These are phyloP conservation scores for Myanophis thanlyinensis DNA, from an alignment of 2,113 vertebrate species.

Conservation along the genomic window DNA sequence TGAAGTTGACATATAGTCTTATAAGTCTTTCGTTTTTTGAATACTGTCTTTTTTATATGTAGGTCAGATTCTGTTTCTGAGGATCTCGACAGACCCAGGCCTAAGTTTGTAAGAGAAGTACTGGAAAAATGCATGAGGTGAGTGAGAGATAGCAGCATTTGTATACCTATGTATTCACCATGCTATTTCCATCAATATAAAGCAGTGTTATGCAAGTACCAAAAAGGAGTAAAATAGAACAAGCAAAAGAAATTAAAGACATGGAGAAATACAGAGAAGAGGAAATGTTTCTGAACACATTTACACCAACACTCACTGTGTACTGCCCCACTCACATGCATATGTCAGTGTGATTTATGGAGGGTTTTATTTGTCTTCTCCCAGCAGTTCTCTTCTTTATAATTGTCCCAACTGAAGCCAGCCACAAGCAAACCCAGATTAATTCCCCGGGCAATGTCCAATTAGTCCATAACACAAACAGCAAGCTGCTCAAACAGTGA, in stretches of 20 bases:
- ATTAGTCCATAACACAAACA: no score
- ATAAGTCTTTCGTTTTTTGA: constrained; percentile 13
- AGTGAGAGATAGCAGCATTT: constrained; percentile 33
- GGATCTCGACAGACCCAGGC: constrained; percentile 91
- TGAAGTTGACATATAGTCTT: background rate
- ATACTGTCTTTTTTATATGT: constrained; percentile 8
- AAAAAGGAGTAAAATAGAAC: background rate
- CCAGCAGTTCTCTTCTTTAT: no score
- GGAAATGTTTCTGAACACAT: background rate
- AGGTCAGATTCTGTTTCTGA: constrained; percentile 94
- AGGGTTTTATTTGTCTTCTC: no score
- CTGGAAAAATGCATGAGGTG: constrained; percentile 97
- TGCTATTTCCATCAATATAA: background rate
- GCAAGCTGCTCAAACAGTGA: no score
- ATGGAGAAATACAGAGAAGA: background rate
- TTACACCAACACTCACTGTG: background rate
- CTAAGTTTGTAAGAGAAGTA: constrained; percentile 97
- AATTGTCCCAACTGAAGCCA: no score
- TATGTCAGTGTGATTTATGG: no score
- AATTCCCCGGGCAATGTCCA: no score
- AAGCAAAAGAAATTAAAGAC: background rate
- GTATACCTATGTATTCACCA: background rate
- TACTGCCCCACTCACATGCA: no score
- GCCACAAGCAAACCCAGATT: no score
- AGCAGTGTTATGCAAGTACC: background rate